Percentiles rank a stretch among this genome's conserved stretches.
Evolutionary conservation across 2,113 vertebrate genomes (phyloP).

Genomic region (Dromas ardeola): DNA sequence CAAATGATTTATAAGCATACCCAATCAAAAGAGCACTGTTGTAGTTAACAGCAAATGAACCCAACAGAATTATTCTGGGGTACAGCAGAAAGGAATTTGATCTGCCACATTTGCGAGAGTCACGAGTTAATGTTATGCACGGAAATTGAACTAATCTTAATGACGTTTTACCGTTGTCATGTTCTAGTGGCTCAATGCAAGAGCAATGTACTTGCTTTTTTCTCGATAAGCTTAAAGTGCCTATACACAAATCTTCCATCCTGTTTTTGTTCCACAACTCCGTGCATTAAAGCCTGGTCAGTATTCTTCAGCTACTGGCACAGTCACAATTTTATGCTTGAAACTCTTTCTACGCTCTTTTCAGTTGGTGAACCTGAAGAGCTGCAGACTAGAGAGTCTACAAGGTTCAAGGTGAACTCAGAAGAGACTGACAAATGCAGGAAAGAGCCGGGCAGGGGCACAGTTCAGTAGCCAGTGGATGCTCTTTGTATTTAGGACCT

Average conservation of each 20-base stretch:
- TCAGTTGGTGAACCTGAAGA: neutral
- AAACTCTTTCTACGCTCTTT: neutral
- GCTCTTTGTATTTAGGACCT: neutral
- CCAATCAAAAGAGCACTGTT: neutral
- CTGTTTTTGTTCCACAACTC: neutral
- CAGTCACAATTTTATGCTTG: neutral
- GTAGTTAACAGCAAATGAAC: neutral
- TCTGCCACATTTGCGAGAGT: neutral
- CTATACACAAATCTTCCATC: neutral
- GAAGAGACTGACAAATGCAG: neutral
- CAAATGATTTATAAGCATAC: conserved; percentile 34
- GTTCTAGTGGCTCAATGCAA: neutral
- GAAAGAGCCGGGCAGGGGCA: neutral
- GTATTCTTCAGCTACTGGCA: neutral
- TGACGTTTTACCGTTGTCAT: neutral
- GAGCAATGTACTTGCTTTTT: neutral
- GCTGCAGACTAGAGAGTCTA: neutral
- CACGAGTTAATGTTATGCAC: neutral
- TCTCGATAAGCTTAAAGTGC: neutral
- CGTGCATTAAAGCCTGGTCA: neutral
- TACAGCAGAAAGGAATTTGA: neutral
- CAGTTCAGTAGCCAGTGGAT: neutral
- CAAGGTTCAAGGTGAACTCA: neutral
- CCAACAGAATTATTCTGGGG: neutral
- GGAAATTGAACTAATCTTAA: neutral